phyloP scores from a whole-genome alignment of 2,888 invertebrate genomes.

The Andrena flavipes region DNA sequence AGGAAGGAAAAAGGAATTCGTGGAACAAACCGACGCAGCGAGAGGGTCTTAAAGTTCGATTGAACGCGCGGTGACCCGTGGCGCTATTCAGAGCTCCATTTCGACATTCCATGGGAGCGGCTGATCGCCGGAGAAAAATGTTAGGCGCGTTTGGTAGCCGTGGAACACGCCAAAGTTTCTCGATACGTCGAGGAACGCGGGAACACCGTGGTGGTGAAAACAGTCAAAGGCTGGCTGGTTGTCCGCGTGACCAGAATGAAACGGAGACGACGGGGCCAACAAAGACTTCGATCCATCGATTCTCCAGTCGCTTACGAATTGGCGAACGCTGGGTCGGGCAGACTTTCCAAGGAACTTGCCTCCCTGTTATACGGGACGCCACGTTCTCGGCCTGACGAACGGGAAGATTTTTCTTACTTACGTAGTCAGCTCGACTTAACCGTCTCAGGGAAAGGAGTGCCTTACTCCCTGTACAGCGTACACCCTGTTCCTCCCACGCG shows the following conservation, averaged over 20 bases:
- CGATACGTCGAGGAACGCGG: slow-evolving; percentile 14
- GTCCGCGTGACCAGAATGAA: slow-evolving; percentile 68
- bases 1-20: not conserved
- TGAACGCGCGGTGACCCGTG: slow-evolving; percentile 18
- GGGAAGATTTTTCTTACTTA: slow-evolving; percentile 49
- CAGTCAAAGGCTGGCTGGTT: slow-evolving; percentile 59
- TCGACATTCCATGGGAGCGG: slow-evolving; percentile 11
- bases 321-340: slow-evolving; percentile 47
- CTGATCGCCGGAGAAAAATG: slow-evolving; percentile 39
- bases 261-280: slow-evolving; percentile 29
- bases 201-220: slow-evolving; percentile 18
- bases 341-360: slow-evolving; percentile 36
- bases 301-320: slow-evolving; percentile 70
- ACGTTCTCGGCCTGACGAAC: slow-evolving; percentile 8
- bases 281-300: slow-evolving; percentile 62
- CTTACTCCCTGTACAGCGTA: not conserved
- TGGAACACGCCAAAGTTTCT: slow-evolving; percentile 34
- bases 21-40: not conserved
- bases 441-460: not conserved
- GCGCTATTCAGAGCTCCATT: slow-evolving; percentile 24
- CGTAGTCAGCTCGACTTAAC: slow-evolving; percentile 12
- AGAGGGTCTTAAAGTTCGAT: slow-evolving; percentile 22
- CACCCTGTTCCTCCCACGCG: not conserved
- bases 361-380: not conserved
- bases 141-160: slow-evolving; percentile 33